A percentile compares a stretch with the other conserved stretches of the same genome.
Conservation (phyloP, 2,113 vertebrate species). For the Strigops habroptila region DNA sequence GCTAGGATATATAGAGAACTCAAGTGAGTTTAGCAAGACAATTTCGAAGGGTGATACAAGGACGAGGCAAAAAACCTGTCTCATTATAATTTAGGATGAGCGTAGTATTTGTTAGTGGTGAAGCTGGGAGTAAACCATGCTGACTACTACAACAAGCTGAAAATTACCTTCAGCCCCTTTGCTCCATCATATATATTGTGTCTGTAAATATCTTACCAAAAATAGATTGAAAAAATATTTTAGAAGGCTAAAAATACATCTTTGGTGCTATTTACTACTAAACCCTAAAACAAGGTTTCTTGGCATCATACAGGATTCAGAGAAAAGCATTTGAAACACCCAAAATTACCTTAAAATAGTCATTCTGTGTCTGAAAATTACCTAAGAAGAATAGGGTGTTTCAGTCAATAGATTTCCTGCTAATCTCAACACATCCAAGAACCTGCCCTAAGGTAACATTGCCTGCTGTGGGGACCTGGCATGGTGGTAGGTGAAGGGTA, state of each 20-base stretch:
- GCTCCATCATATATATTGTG: background rate
- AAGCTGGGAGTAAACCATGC: background rate
- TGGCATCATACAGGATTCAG: background rate
- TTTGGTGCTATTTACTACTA: background rate
- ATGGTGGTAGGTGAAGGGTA: fast-evolving
- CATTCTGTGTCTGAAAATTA: background rate
- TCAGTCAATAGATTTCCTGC: background rate
- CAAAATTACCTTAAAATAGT: background rate
- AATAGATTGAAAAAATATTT: background rate
- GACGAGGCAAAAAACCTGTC: background rate
- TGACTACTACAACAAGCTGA: background rate
- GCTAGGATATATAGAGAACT: background rate
- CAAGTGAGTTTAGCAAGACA: background rate
- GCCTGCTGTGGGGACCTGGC: background rate
- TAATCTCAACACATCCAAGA: background rate
- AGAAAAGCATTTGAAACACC: background rate
- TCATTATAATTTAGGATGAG: background rate
- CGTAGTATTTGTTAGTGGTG: background rate
- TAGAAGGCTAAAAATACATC: background rate
- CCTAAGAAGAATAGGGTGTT: background rate
- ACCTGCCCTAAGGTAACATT: background rate
- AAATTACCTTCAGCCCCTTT: background rate
- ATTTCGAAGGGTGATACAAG: background rate
- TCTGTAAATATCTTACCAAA: background rate
- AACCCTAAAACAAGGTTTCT: background rate